phyloP scores from a whole-genome alignment of 1,140 invertebrate species.

The Eueides isabella region DNA sequence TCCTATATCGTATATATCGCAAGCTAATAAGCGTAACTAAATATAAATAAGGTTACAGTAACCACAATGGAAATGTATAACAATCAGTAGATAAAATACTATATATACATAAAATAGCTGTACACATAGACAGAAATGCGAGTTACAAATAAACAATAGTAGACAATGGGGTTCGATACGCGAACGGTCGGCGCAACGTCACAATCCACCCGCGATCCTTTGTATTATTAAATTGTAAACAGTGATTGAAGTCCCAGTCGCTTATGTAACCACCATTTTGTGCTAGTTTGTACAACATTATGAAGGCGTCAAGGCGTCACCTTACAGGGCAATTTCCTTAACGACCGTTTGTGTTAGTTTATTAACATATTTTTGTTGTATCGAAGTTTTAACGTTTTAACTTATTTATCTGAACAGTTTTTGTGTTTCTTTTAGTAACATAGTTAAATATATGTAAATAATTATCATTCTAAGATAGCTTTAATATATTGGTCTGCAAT shows the following conservation, averaged over 20 bases:
- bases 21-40: not conserved
- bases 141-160: constrained; percentile 15
- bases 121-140: not conserved
- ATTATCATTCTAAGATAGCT: too few relatives aligned
- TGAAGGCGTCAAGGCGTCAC: constrained; percentile 14
- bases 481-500: too few relatives aligned
- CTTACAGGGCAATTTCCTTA: not conserved
- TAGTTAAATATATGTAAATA: too few relatives aligned
- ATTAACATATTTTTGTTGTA: not conserved
- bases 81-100: not conserved
- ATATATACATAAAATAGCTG: not conserved
- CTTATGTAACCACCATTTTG: not conserved
- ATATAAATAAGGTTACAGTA: not conserved
- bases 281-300: constrained; percentile 12
- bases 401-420: not conserved
- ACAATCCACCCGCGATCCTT: constrained; percentile 16
- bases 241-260: constrained; percentile 14
- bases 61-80: not conserved
- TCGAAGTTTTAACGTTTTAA: not conserved
- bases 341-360: constrained; percentile 1
- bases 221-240: constrained; percentile 20
- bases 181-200: constrained; percentile 11
- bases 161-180: constrained; percentile 46
- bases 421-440: not conserved
- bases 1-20: too few relatives aligned